Conservation (phyloP, 2,797 vertebrate genomes). For the Catharus ustulatus region DNA sequence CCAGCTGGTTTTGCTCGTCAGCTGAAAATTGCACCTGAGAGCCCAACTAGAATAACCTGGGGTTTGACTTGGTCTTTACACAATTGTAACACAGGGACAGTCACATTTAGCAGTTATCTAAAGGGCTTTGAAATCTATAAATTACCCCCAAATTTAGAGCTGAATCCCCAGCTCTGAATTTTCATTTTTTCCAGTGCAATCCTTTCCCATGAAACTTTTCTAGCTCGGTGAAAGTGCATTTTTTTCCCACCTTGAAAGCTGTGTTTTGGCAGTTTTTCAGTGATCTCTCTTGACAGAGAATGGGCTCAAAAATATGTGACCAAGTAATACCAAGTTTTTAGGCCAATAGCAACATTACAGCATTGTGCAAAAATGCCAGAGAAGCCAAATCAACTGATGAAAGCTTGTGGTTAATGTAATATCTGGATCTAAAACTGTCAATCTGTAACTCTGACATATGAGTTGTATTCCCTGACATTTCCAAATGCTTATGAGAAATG, state of each 20-base stretch:
- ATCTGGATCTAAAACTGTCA: not conserved
- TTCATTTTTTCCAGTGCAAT: not conserved
- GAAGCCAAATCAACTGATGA: not conserved
- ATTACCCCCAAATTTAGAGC: not conserved
- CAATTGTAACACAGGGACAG: fast-evolving
- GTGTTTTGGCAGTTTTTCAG: not conserved
- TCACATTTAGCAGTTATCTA: not conserved
- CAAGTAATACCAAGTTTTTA: not conserved
- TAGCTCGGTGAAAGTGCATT: fast-evolving
- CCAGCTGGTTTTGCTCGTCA: not conserved
- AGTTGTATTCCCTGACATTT: not conserved
- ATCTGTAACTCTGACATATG: not conserved
- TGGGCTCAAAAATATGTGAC: not conserved
- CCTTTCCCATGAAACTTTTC: not conserved
- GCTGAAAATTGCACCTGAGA: not conserved
- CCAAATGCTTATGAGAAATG: not conserved
- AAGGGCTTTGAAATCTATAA: not conserved
- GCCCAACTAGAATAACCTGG: fast-evolving
- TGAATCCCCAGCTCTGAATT: not conserved
- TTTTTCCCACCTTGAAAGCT: fast-evolving
- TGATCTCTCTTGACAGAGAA: not conserved
- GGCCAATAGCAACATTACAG: not conserved
- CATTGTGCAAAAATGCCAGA: not conserved
- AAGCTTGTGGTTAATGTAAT: not conserved
- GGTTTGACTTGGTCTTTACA: not conserved